These are phyloP conservation scores for Pollenia griseotomentosa DNA, from an alignment of 2,888 invertebrate species.

Conservation along the genomic window DNA sequence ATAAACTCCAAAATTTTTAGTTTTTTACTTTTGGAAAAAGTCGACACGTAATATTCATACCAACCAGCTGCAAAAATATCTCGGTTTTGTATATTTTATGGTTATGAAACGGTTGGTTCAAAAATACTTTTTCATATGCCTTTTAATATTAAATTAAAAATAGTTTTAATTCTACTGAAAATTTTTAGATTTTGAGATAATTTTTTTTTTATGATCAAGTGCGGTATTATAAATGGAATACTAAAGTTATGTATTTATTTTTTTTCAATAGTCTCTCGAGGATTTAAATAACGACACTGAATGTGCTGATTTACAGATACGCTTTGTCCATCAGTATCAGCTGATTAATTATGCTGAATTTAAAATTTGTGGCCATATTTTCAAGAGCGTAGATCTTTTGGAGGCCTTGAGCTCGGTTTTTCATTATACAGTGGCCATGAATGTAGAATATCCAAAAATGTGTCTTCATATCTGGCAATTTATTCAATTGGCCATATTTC, in stretches of 20 bases:
- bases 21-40: background rate
- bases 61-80: no score
- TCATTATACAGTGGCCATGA: constrained; percentile 56
- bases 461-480: constrained; percentile 67
- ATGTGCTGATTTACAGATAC: constrained; percentile 56
- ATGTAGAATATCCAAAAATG: constrained; percentile 53
- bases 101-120: no score
- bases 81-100: no score
- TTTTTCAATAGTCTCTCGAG: constrained; percentile 25
- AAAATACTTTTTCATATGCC: no score
- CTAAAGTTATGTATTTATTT: background rate
- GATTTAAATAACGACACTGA: constrained; percentile 44
- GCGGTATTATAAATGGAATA: no score
- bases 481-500: constrained; percentile 65
- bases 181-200: no score
- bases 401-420: constrained; percentile 53
- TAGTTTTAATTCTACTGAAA: no score
- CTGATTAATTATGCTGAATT: constrained; percentile 57
- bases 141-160: no score
- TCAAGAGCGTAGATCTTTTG: constrained; percentile 49
- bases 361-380: constrained; percentile 44
- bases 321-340: constrained; percentile 40
- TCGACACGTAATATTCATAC: no score
- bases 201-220: no score
- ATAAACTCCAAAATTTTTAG: no score